phyloP scores from a whole-genome alignment of 1,140 invertebrate genomes.

The Drosophila nigrodunni region DNA sequence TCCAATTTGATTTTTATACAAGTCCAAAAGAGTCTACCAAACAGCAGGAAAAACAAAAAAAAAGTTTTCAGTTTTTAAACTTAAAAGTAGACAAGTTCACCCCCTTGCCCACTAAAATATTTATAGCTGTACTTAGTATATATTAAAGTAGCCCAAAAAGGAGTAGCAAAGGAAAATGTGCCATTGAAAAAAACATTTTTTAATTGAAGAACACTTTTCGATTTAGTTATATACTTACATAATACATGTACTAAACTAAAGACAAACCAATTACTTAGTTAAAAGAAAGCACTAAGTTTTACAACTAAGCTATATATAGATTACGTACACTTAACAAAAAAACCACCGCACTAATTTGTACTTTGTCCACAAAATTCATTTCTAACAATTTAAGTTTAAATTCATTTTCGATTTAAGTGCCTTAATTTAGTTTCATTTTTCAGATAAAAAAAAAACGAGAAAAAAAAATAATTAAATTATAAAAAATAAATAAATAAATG shows the following conservation, averaged over 20 bases:
- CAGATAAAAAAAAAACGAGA: constrained; percentile 30
- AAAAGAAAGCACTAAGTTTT: constrained; percentile 43
- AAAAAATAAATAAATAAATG: constrained; percentile 6
- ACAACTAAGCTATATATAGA: constrained; percentile 13
- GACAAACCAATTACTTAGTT: constrained; percentile 14
- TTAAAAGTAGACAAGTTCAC: constrained; percentile 6
- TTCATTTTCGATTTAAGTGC: constrained; percentile 66
- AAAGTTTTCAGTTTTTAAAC: constrained; percentile 3
- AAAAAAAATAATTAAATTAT: constrained; percentile 6
- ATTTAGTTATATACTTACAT: constrained; percentile 60
- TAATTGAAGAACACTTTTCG: constrained; percentile 71
- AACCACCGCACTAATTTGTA: constrained; percentile 77
- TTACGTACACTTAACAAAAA: constrained; percentile 36
- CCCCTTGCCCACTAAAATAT: constrained; percentile 2
- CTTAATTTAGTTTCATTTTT: constrained; percentile 72
- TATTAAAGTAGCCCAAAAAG: constrained; percentile 8
- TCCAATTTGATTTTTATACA: constrained; percentile 7
- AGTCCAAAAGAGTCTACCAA: constrained; percentile 21
- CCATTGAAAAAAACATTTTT: constrained; percentile 67
- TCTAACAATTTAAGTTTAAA: constrained; percentile 58
- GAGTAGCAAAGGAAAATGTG: constrained; percentile 54
- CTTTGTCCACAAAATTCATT: constrained; percentile 57
- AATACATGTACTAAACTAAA: constrained; percentile 27
- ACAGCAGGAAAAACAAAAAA: background rate
- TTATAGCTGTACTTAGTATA: constrained; percentile 8